A percentile compares a stretch with the other conserved stretches of the same genome.
Conservation (phyloP, 2,797 vertebrate species). For the Hylomyscus alleni region DNA sequence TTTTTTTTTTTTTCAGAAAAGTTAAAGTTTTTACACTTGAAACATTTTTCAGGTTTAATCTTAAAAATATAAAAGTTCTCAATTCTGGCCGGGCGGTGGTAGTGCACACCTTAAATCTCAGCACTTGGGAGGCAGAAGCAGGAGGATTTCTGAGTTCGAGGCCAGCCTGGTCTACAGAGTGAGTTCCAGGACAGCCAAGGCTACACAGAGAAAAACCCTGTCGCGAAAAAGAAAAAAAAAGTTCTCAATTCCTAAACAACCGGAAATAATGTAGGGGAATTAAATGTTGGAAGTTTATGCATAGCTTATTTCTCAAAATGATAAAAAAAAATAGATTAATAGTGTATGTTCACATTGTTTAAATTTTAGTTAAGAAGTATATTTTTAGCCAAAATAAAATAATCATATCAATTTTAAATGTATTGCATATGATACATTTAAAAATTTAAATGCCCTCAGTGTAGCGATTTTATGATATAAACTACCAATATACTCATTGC, state of each 20-base stretch:
- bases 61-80: slow-evolving; percentile 16
- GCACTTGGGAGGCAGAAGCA: too few relatives aligned
- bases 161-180: too few relatives aligned
- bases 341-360: slow-evolving; percentile 18
- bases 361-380: slow-evolving; percentile 16
- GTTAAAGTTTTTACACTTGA: background rate
- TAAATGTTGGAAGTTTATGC: background rate
- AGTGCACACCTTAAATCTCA: too few relatives aligned
- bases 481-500: background rate
- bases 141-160: too few relatives aligned
- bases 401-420: slow-evolving; percentile 21
- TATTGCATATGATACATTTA: slow-evolving; percentile 19
- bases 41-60: background rate
- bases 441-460: background rate
- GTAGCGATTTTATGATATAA: background rate
- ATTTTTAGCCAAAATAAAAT: slow-evolving; percentile 44
- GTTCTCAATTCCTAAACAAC: slow-evolving; percentile 35
- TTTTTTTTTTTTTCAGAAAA: background rate
- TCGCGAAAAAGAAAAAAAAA: too few relatives aligned
- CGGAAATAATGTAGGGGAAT: background rate
- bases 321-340: background rate
- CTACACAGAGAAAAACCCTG: too few relatives aligned
- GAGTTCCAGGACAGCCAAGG: too few relatives aligned
- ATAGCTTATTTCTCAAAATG: slow-evolving; percentile 33
- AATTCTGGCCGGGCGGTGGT: too few relatives aligned